Base-by-base conservation (phyloP, 2,113 vertebrate species). In the Thinocorus orbignyianus region DNA sequence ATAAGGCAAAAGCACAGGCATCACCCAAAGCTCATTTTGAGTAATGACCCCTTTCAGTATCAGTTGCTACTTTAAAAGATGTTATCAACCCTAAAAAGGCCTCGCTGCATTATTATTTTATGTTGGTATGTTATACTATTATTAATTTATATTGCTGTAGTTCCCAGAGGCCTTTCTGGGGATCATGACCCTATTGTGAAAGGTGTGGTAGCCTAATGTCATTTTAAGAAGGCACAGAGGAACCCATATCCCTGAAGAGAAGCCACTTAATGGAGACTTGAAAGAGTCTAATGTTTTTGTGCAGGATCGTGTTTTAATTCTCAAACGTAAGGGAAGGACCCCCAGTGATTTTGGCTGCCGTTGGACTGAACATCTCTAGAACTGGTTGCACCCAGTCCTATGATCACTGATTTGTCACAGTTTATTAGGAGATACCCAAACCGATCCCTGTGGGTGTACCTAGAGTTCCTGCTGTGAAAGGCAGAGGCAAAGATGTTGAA, bases 221-320 rank as follows among this genome's bases (percentile, higher is more conserved):
- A 55, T 24, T 9, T 3, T 68, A 26, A 81, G 69, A 78, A 54
- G 11, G 42, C 55, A 44, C 52, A 66, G 46, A 61, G 26, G 39
- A 89, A 25, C 3, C 3, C 1, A 0, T 35, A 64, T 37, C 13
- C 30, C 2, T 1, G 84, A 94, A 61, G 0, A 90, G 7, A 16
- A 77, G 48, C 9, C 2, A 26, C 11, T 30, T 72, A 23, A 41
- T 10, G 10, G 35, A 79, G 24, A 28, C 41, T 44, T 20, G 31
- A 61, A 65, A 11, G 3, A 10, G 6, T 5, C 33, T 61, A 44
- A 65, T 37, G 6, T 48, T 88, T 88, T n/a, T 58, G 7, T 39
- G 26, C 12, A 55, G 74, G 35, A 68, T 58, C 8, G 19, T 62
- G 3, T 23, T 86, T 77, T 86, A 76, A 52, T 69, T 87, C 55